phyloP scores from a whole-genome alignment of 2,888 invertebrate species.

The Campopleginae sp. region DNA sequence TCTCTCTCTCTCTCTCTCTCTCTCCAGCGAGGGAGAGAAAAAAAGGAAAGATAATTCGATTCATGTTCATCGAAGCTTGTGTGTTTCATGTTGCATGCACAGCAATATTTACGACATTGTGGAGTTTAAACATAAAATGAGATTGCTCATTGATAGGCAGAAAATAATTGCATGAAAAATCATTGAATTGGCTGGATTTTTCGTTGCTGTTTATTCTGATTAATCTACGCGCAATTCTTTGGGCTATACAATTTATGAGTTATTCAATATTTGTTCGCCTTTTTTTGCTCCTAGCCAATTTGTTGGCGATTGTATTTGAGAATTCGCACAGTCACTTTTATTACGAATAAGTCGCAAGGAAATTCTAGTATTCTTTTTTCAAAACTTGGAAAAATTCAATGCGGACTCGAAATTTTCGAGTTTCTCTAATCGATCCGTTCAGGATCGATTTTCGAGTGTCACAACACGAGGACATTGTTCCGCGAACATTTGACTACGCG shows the following conservation, averaged over 20 bases:
- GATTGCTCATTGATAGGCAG: slow-evolving; percentile 11
- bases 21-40: background rate
- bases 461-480: slow-evolving; percentile 64
- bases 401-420: background rate
- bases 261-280: background rate
- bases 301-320: background rate
- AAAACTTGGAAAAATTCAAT: background rate
- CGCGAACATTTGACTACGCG: slow-evolving; percentile 13
- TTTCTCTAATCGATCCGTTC: slow-evolving; percentile 71
- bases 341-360: background rate
- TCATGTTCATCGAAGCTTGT: slow-evolving; percentile 31
- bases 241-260: background rate
- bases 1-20: background rate
- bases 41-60: slow-evolving; percentile 8
- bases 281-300: background rate
- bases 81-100: slow-evolving; percentile 37
- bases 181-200: background rate
- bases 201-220: background rate
- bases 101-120: slow-evolving; percentile 45
- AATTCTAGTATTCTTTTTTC: background rate
- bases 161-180: slow-evolving; percentile 32
- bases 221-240: background rate
- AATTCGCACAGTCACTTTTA: background rate
- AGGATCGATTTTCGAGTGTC: slow-evolving; percentile 62
- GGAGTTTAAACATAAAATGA: background rate